Evolutionary conservation across 2,113 vertebrate genomes (phyloP).

Genomic region (Corynorhinus townsendii): DNA sequence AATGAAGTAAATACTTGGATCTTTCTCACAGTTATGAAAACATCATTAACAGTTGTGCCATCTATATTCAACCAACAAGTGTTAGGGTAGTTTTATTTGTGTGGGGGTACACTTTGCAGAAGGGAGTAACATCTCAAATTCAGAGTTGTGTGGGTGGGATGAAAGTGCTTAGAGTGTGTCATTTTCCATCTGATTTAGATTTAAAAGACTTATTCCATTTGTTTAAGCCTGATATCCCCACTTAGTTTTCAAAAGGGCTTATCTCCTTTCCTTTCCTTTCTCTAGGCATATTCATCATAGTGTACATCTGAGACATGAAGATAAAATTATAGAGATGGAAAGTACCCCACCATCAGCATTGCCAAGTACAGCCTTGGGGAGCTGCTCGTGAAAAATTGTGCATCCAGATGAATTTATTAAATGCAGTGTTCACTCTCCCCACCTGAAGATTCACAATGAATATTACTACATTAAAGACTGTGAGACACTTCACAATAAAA

Average conservation of each 20-base stretch:
- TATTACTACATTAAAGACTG: background rate
- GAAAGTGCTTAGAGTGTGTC: background rate
- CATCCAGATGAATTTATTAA: background rate
- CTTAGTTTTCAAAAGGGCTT: background rate
- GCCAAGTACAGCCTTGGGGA: background rate
- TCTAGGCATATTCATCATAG: background rate
- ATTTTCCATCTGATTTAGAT: background rate
- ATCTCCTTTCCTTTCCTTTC: background rate
- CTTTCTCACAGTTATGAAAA: background rate
- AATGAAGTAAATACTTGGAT: constrained; percentile 6
- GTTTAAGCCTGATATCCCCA: background rate
- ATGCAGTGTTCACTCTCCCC: background rate
- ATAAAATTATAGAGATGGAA: background rate
- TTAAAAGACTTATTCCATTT: background rate
- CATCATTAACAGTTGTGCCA: background rate
- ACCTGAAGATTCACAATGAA: background rate
- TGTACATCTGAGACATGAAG: background rate
- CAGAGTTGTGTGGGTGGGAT: background rate
- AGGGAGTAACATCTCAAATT: background rate
- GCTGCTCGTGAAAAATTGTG: background rate
- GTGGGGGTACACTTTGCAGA: background rate
- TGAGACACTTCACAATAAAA: background rate
- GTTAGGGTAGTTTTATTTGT: background rate
- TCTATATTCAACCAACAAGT: background rate
- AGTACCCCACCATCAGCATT: background rate